Base-by-base conservation (phyloP, 1,140 invertebrate genomes). In the Spodoptera litura region DNA sequence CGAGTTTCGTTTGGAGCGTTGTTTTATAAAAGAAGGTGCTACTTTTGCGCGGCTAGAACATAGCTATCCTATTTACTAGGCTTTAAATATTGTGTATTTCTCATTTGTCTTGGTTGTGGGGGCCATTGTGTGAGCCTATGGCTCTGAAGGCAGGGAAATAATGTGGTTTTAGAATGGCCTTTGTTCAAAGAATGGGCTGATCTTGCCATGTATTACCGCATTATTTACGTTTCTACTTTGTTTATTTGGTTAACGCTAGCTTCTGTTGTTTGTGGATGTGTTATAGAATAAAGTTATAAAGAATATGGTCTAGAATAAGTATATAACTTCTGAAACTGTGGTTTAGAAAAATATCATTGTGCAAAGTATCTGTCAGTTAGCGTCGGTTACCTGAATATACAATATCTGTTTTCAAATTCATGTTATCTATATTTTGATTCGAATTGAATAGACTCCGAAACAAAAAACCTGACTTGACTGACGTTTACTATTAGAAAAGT, bases 71-170 rank as follows among this genome's bases (percentile, higher is more conserved):
- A 88, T 85, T 91, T 93, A 93, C 90, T 92, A 92, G 89, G 87
- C 83, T 81, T 75, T 91, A 86, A 85, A 91, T 91, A 89, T 93
- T 90, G 91, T 93, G 82, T 88, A 90, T 91, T 89, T 90, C 89
- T 93, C 91, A 93, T 94, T 93, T 93, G 91, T 94, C 91, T 93
- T 93, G 88, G 88, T 89, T 85, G 87, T 89, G 89, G 91, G 87
- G 88, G 87, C 88, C 85, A 91, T 91, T 93, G 88, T 91, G 81
- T 78, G 78, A 59, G 58, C 59, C 73, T 62, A 64, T 75, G 71
- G 64, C 25, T 51, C 9, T 68, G 64, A 52, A 68, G 81, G 89
- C 79, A 68, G 84, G 77, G 80, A 58, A 73, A 82, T 78, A 82
- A 81, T 78, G 70, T 78, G 78, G 81, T 38, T 74, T 78, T 66